Evolutionary conservation across 2,797 vertebrate species (phyloP), one percentile per base, ranked within the genome.

Genomic region (Eulemur mongoz): DNA sequence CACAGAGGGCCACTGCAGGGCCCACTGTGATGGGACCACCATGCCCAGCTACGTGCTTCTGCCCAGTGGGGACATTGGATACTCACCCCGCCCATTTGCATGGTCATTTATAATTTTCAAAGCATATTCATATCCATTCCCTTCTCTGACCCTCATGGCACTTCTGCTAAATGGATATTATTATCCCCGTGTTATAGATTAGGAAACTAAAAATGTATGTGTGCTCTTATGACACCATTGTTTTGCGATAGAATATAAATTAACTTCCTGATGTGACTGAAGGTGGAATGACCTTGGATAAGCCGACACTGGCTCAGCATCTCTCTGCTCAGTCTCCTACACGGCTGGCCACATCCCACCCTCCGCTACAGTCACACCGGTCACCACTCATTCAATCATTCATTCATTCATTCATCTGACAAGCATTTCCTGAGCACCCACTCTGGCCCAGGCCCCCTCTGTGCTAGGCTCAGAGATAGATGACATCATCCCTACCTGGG

Each of bases 301-400:
- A 22, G 7, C 38, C 0, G 0, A 15, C 7, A 4, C 1, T n/a
- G 18, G 48, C 50, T 78, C 50, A 35, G 50, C 0, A 0, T 70
- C 73, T 85, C 85, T 48, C 84, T 67, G 25, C 32, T 57, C 23
- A 27, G 45, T 35, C 65, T 69, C n/a, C 40, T 25, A 13, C 40
- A 7, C 0, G 30, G 30, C 67, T 23, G 76, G 84, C 75, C 20
- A 38, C n/a, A 67, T n/a, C 59, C 38, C 25, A 73, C 17, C 4
- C 76, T 27, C 57, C 22, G 0, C 22, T 50, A 23, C 5, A 30
- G 38, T 61, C 89, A 67, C 32, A 30, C 1, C 4, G 1, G 14
- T 65, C 52, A 54, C n/a, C 38, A 52, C 57, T 40, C 45, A 35
- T 73, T 52, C 27, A 2, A 63, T 76, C 38, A 67, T 38, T 27